Percentiles rank a stretch among this genome's conserved stretches.
These are phyloP conservation scores for Molossus alvarezi DNA, from an alignment of 2,797 vertebrate species.

Conservation along the genomic window DNA sequence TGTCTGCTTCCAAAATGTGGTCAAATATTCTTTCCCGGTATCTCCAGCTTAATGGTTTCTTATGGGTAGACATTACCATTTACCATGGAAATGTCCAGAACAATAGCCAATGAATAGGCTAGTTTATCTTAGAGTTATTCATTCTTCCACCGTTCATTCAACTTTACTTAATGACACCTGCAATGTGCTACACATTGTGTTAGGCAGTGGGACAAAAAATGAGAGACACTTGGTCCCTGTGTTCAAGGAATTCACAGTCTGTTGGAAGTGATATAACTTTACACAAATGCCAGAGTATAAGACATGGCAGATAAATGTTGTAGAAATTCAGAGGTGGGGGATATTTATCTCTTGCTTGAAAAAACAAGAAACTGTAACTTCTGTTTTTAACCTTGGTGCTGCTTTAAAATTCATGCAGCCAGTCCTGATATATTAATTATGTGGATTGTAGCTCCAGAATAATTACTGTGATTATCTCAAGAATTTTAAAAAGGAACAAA, in stretches of 20 bases:
- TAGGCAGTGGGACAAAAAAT: neutral
- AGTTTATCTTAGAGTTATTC: conserved; percentile 32
- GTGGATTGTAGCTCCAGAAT: conserved; percentile 59
- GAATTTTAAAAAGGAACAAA: conserved; percentile 75
- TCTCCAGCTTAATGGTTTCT: neutral
- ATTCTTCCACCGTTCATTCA: neutral
- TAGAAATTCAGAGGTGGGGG: neutral
- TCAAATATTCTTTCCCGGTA: conserved; percentile 35
- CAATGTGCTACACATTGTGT: neutral
- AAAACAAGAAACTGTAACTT: conserved; percentile 35
- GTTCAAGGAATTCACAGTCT: neutral
- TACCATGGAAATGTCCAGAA: conserved; percentile 29
- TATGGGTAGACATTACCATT: neutral
- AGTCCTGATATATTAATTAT: conserved; percentile 71
- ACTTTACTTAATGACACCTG: neutral
- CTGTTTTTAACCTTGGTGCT: conserved; percentile 55
- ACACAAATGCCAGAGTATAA: neutral
- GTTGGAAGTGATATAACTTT: conserved; percentile 6
- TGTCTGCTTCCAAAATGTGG: conserved; percentile 27
- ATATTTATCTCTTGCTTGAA: neutral
- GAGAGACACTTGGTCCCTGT: neutral
- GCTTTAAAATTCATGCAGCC: conserved; percentile 42
- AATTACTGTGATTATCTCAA: conserved; percentile 75
- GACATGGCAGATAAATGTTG: neutral
- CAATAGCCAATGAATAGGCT: conserved; percentile 22